Evolutionary conservation across 2,888 invertebrate species (phyloP).

Genomic region (Corythucha ciliata): DNA sequence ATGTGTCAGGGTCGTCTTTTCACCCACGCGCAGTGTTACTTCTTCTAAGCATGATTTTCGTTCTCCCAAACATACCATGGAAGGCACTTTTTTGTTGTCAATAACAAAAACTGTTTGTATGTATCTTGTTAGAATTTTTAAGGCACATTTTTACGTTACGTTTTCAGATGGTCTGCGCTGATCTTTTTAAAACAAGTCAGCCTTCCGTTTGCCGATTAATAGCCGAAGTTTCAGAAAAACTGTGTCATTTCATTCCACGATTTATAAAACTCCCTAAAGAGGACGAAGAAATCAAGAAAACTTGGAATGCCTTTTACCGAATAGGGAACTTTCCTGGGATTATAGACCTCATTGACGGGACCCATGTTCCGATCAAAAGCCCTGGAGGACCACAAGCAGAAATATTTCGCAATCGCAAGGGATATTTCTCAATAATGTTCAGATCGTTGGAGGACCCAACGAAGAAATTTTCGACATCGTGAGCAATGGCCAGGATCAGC

Average conservation of each 20-base stretch:
- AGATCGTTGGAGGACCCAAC: too few relatives aligned
- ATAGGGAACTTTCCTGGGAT: conserved; percentile 11
- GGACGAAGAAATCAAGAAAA: background rate
- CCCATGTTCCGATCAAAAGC: conserved; percentile 1
- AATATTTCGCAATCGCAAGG: too few relatives aligned
- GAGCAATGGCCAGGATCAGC: conserved; percentile 2
- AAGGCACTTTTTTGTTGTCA: too few relatives aligned
- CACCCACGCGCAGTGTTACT: too few relatives aligned
- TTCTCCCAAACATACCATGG: too few relatives aligned
- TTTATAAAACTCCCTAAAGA: background rate
- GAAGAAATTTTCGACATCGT: background rate
- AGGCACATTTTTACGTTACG: too few relatives aligned
- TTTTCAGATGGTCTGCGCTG: conserved; percentile 12
- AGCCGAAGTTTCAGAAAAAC: background rate
- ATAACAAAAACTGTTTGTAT: too few relatives aligned
- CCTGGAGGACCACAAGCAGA: conserved; percentile 1
- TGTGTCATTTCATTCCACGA: background rate
- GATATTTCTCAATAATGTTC: conserved; percentile 7
- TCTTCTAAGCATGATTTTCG: too few relatives aligned
- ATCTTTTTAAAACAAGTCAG: background rate
- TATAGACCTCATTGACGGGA: too few relatives aligned
- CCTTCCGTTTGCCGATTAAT: background rate
- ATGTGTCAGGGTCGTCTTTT: too few relatives aligned
- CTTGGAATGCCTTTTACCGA: background rate
- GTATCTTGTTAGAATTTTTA: too few relatives aligned